Conservation (phyloP, 2,797 vertebrate species). For the Psittacula echo region DNA sequence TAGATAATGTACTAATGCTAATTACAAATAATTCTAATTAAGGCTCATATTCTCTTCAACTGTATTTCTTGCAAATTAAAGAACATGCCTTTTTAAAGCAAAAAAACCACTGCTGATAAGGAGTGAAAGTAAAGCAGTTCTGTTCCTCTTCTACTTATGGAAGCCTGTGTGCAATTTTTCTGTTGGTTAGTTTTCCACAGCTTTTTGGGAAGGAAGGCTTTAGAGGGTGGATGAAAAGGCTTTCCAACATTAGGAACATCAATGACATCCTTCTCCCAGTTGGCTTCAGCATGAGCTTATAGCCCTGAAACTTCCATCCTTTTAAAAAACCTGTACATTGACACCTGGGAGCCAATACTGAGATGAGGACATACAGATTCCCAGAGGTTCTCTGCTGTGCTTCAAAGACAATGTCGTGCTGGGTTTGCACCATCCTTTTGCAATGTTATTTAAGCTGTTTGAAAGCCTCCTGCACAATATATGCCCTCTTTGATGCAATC, state of each 20-base stretch:
- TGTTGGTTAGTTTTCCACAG: background rate
- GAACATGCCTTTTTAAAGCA: background rate
- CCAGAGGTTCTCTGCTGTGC: background rate
- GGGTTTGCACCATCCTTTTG: background rate
- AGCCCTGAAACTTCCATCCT: background rate
- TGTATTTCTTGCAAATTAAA: background rate
- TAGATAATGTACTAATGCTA: constrained; percentile 7
- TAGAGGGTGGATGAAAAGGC: background rate
- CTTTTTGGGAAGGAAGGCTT: background rate
- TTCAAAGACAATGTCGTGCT: background rate
- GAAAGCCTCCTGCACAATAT: background rate
- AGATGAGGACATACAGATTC: background rate
- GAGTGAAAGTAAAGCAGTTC: background rate
- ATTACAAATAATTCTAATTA: constrained; percentile 46
- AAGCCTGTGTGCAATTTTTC: background rate
- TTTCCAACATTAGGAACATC: background rate
- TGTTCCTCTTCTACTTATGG: background rate
- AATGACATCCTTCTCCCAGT: background rate
- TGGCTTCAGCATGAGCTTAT: background rate
- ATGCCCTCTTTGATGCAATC: fast-evolving
- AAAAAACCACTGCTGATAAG: background rate
- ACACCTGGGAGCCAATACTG: background rate
- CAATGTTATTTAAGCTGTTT: background rate
- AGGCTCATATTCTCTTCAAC: background rate
- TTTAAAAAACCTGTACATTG: background rate